Percentiles rank a stretch among this genome's conserved stretches.
Evolutionary conservation across 2,797 vertebrate genomes (phyloP).

Genomic region (Craterocephalus amniculus): DNA sequence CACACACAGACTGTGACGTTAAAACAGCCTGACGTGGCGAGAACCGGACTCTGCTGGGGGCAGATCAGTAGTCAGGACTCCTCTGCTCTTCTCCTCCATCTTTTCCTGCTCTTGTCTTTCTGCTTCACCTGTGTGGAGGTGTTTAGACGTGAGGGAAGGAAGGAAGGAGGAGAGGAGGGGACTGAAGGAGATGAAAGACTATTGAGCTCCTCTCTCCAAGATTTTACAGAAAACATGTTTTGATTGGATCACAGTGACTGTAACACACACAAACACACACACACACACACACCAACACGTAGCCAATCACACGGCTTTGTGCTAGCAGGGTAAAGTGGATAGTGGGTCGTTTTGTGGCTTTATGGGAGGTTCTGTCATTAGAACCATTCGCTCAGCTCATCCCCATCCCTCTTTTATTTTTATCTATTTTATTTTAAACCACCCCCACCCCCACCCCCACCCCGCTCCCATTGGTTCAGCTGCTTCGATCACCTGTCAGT

Average conservation of each 20-base stretch:
- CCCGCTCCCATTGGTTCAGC: conserved; percentile 79
- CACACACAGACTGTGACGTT: conserved; percentile 71
- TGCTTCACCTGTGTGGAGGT: conserved; percentile 26
- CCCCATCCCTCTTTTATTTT: conserved; percentile 23
- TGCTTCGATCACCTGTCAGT: conserved; percentile 72
- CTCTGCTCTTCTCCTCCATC: conserved; percentile 12
- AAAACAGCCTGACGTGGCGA: conserved; percentile 55
- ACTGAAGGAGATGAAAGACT: conserved; percentile 48
- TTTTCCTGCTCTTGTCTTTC: conserved; percentile 18
- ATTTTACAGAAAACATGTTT: conserved; percentile 70
- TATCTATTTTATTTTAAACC: conserved; percentile 60
- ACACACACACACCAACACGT: conserved; percentile 15
- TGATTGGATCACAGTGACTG: conserved; percentile 61
- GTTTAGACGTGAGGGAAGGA: conserved; percentile 42
- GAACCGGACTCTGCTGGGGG: conserved; percentile 64
- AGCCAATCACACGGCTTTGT: conserved; percentile 14
- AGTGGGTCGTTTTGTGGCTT: conserved; percentile 99
- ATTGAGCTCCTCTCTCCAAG: conserved; percentile 62
- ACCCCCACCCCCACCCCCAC: no score
- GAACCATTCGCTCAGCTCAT: conserved; percentile 51
- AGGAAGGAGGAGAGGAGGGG: conserved; percentile 29
- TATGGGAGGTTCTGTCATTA: conserved; percentile 84
- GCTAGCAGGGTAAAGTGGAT: conserved; percentile 85
- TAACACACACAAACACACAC: conserved; percentile 31
- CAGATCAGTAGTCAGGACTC: conserved; percentile 67